Base-by-base conservation (phyloP, 2,113 vertebrate species). In the Cynopterus brachyotis region DNA sequence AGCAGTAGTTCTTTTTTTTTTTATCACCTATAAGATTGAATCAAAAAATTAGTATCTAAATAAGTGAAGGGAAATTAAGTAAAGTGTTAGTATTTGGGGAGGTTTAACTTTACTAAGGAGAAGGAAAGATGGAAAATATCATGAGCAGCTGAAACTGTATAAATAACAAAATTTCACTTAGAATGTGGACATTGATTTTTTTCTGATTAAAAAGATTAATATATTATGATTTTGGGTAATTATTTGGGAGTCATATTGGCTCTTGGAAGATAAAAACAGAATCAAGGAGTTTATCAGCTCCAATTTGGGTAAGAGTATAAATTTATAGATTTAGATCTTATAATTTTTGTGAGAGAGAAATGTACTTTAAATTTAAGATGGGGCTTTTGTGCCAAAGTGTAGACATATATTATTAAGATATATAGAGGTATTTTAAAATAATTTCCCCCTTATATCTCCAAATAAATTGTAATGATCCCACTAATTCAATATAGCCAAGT, bases 301-400 rank as follows among this genome's bases (percentile, higher is more conserved):
- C 45, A 6, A 70, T n/a, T 87, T 88, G 92, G 9, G 35, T n/a
- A 57, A 80, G 50, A 20, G n/a, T 72, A 32, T 70, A 55, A 72
- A 81, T 89, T 66, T 80, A 67, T 57, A 80, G 19, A 50, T 87
- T 6, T 30, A 80, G 35, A 80, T 55, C 26, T 60, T 70, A 75
- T 0, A 62, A 20, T 57, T 96, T 89, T 73, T 93, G 50, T 70
- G 67, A 96, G 35, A 13, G 5, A 84, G 35, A 85, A 89, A 75
- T 40, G 6, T 6, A 89, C 3, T 90, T 93, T 76, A 92, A 95
- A 93, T 32, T 45, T 89, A 86, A 93, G 91, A 32, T 75, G 22
- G 19, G 24, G 55, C 0, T 35, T 86, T 78, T 78, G 20, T 90
- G 12, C 55, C 40, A 95, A 73, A 69, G 53, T 75, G 20, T 20